These are phyloP conservation scores for Nettapus auritus DNA, from an alignment of 2,113 vertebrate genomes.

Conservation along the genomic window DNA sequence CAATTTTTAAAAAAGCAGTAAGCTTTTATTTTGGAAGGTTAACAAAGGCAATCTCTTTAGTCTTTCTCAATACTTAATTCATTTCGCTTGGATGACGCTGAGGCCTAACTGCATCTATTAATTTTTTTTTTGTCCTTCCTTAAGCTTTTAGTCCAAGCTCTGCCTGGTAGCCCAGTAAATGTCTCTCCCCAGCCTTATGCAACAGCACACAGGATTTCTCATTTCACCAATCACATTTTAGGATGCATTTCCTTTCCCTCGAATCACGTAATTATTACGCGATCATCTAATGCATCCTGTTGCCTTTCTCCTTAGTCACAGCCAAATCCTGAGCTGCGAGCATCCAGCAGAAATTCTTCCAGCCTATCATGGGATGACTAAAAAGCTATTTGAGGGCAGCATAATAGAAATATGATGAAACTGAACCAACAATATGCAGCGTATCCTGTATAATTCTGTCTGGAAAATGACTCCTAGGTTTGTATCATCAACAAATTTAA, in stretches of 20 bases:
- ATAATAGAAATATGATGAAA: background rate
- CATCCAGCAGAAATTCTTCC: background rate
- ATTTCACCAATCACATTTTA: background rate
- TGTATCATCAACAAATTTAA: background rate
- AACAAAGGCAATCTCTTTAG: background rate
- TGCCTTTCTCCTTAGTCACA: constrained; percentile 5
- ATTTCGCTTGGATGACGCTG: background rate
- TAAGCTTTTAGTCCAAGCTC: background rate
- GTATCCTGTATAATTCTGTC: background rate
- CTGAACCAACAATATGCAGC: background rate
- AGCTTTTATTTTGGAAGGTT: background rate
- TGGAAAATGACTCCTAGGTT: background rate
- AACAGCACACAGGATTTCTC: background rate
- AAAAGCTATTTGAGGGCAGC: background rate
- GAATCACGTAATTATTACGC: background rate
- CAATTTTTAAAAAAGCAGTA: background rate
- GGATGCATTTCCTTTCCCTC: constrained; percentile 44
- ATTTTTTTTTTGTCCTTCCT: background rate
- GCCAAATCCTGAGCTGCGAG: background rate
- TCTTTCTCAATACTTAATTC: background rate
- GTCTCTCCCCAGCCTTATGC: background rate
- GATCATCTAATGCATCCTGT: background rate
- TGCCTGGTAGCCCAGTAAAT: background rate
- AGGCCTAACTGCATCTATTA: background rate
- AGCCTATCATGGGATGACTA: background rate